Conservation (phyloP, 2,888 invertebrate species). For the Entomobrya multifasciata region DNA sequence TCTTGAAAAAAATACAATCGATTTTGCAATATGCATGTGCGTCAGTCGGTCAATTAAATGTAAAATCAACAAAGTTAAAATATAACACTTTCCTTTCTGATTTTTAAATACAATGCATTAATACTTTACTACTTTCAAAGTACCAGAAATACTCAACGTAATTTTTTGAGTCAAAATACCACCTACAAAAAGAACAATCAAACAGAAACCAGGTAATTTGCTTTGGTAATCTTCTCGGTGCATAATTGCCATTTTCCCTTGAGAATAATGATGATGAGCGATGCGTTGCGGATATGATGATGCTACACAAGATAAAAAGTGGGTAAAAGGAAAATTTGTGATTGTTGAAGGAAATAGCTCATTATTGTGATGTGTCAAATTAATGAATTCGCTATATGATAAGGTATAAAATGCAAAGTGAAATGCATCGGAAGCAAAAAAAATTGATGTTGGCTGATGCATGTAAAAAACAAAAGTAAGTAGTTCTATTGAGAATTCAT, state of each 20-base stretch:
- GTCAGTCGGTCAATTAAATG: too few species aligned
- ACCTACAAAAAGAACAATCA: neutral
- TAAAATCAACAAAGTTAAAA: too few species aligned
- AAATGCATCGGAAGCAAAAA: neutral
- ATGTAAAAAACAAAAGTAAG: too few species aligned
- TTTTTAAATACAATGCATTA: too few species aligned
- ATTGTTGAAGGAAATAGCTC: slow-evolving; percentile 31
- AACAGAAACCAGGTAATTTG: slow-evolving; percentile 21
- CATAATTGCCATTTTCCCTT: slow-evolving; percentile 17
- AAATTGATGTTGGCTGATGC: neutral
- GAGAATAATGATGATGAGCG: neutral
- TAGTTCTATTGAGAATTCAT: too few species aligned
- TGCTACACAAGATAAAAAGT: neutral
- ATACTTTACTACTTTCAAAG: too few species aligned
- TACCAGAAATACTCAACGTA: too few species aligned
- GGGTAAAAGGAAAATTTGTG: slow-evolving; percentile 24
- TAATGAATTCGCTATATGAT: slow-evolving; percentile 12
- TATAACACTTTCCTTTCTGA: too few species aligned
- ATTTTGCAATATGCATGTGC: too few species aligned
- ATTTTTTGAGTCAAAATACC: neutral
- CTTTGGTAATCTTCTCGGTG: slow-evolving; percentile 7
- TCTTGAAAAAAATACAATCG: too few species aligned
- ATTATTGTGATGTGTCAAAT: slow-evolving; percentile 21
- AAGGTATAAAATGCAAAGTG: too few species aligned
- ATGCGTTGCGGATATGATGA: neutral